Percentiles rank a stretch among this genome's conserved stretches.
Conservation (phyloP, 2,888 invertebrate genomes). For the Resseliella maxima region DNA sequence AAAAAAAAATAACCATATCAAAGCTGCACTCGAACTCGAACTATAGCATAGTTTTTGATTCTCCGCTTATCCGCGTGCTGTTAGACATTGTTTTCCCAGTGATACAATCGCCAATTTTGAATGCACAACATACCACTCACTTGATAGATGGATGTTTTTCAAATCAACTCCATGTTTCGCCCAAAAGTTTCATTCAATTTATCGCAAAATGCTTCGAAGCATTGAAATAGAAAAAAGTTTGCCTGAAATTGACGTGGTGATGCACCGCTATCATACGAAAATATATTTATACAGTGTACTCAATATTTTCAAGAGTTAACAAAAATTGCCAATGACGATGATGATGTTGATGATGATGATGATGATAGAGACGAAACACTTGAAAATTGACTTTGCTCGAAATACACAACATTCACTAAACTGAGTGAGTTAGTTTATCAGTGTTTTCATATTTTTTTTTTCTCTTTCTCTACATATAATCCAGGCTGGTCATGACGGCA, state of each 20-base stretch:
- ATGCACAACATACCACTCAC: background rate
- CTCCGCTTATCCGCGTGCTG: background rate
- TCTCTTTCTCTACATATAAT: no score
- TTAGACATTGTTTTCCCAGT: background rate
- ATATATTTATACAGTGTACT: background rate
- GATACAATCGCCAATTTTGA: background rate
- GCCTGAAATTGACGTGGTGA: constrained; percentile 14
- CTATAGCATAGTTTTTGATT: background rate
- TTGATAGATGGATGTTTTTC: constrained; percentile 29
- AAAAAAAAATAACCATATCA: constrained; percentile 3
- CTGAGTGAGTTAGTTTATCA: no score
- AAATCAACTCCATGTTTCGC: background rate
- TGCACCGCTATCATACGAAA: background rate
- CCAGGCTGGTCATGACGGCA: background rate
- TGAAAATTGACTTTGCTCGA: no score
- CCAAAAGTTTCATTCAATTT: constrained; percentile 10
- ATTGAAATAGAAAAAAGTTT: background rate
- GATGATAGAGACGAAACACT: no score
- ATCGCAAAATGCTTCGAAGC: background rate
- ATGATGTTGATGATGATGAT: no score
- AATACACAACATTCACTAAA: no score
- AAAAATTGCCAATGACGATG: background rate
- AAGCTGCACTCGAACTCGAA: no score
- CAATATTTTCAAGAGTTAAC: no score
- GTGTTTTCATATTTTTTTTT: no score